Percentiles rank a stretch among this genome's conserved stretches.
Evolutionary conservation across 2,113 vertebrate species (phyloP).

Genomic region (Laticauda colubrina): DNA sequence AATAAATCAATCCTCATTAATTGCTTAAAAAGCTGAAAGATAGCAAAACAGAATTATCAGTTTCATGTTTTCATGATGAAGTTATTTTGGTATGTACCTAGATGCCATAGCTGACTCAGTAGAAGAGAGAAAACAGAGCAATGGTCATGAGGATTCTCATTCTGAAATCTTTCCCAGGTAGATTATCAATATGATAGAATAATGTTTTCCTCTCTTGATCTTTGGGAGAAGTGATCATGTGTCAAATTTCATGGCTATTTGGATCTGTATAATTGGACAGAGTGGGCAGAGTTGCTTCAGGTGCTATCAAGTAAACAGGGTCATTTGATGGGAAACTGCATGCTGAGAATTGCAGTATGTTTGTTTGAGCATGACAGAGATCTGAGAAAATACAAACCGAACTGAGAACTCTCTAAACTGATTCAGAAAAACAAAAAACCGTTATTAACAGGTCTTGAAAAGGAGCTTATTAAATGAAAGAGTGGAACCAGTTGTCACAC

Average conservation of each 20-base stretch:
- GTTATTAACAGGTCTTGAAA: conserved; percentile 15
- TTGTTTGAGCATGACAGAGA: not conserved
- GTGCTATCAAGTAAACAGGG: not conserved
- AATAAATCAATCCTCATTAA: not conserved
- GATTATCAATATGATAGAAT: not conserved
- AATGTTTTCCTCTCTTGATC: not conserved
- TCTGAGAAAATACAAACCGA: not conserved
- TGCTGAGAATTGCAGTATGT: not conserved
- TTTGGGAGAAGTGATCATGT: not conserved
- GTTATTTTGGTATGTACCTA: conserved; percentile 9
- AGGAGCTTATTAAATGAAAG: not conserved
- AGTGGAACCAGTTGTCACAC: conserved; percentile 28
- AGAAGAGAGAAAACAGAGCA: not conserved
- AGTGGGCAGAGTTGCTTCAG: not conserved
- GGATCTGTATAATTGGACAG: not conserved
- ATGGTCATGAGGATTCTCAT: not conserved
- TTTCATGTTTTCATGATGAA: conserved; percentile 1
- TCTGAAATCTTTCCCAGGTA: not conserved
- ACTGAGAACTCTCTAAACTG: conserved; percentile 4
- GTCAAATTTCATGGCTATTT: not conserved
- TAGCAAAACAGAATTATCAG: not conserved
- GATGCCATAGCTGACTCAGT: not conserved
- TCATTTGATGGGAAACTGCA: not conserved
- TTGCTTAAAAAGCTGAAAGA: not conserved
- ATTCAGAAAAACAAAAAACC: not conserved